Conservation (phyloP, 2,888 invertebrate species). For the Lasiommata megera region DNA sequence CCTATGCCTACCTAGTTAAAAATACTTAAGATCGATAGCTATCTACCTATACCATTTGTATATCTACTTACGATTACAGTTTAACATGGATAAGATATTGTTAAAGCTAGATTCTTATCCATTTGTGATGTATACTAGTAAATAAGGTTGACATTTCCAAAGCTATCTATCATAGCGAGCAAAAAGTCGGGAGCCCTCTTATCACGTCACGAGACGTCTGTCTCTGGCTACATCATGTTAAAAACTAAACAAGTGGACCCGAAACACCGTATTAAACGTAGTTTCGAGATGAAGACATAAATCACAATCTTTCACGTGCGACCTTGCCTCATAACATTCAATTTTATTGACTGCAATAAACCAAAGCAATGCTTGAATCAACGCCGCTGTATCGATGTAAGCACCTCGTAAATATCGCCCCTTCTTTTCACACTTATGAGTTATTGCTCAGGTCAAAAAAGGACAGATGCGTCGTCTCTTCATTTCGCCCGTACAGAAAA, state of each 20-base stretch:
- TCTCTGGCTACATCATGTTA: not conserved
- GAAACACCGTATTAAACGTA: conserved; percentile 40
- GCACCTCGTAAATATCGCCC: conserved; percentile 72
- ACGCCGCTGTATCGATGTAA: conserved; percentile 77
- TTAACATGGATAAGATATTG: too few species aligned
- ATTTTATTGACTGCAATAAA: conserved; percentile 81
- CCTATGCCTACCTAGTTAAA: too few species aligned
- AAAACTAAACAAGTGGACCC: conserved; percentile 32
- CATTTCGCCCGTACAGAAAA: conserved; percentile 73
- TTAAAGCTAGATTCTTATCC: too few species aligned
- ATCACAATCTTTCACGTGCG: conserved; percentile 74
- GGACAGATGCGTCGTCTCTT: conserved; percentile 54
- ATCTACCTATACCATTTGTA: too few species aligned
- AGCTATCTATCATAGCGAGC: too few species aligned
- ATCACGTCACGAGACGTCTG: not conserved
- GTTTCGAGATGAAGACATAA: conserved; percentile 71
- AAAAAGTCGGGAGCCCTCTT: too few species aligned
- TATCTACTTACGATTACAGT: too few species aligned
- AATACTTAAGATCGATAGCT: too few species aligned
- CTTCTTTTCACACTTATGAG: conserved; percentile 46
- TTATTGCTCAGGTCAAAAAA: conserved; percentile 37
- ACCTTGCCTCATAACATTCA: conserved; percentile 81
- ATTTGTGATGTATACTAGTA: too few species aligned
- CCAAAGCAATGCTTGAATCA: conserved; percentile 80
- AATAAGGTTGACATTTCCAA: too few species aligned